Conservation (phyloP, 2,888 invertebrate species). For the Cactoblastis cactorum region DNA sequence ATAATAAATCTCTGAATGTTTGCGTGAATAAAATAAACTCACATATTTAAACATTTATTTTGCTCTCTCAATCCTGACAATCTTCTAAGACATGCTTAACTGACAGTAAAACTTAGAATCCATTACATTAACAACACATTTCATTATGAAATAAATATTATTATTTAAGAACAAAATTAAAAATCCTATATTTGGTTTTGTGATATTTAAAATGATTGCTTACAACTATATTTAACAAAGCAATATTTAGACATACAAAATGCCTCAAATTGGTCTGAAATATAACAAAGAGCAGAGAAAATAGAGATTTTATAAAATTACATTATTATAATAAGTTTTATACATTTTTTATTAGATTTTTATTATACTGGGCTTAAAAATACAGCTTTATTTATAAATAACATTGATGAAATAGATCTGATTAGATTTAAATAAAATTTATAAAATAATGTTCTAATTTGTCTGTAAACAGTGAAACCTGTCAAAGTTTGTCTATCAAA, state of each 20-base stretch:
- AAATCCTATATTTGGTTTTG: slow-evolving; percentile 27
- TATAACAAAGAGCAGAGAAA: slow-evolving; percentile 44
- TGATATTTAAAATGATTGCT: slow-evolving; percentile 17
- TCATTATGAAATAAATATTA: slow-evolving; percentile 30
- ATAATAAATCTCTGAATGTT: too few species aligned
- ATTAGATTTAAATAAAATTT: neutral
- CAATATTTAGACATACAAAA: slow-evolving; percentile 23
- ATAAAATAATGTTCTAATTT: neutral
- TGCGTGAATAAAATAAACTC: slow-evolving; percentile 10
- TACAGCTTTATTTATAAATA: neutral
- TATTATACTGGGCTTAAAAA: neutral
- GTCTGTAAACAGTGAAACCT: too few species aligned
- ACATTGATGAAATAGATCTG: neutral
- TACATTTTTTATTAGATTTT: slow-evolving; percentile 51
- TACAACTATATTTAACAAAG: slow-evolving; percentile 14
- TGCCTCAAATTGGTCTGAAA: slow-evolving; percentile 23
- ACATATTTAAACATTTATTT: slow-evolving; percentile 69
- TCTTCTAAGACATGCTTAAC: slow-evolving; percentile 48
- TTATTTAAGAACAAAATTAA: slow-evolving; percentile 11
- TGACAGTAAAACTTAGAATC: slow-evolving; percentile 35
- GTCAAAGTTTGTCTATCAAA: too few species aligned
- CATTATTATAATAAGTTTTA: slow-evolving; percentile 40
- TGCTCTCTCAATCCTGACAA: slow-evolving; percentile 50
- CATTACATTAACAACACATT: slow-evolving; percentile 27
- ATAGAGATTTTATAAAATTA: slow-evolving; percentile 65